These are phyloP conservation scores for Pipistrellus pipistrellus DNA, from an alignment of 2,797 vertebrate species.

Conservation along the genomic window DNA sequence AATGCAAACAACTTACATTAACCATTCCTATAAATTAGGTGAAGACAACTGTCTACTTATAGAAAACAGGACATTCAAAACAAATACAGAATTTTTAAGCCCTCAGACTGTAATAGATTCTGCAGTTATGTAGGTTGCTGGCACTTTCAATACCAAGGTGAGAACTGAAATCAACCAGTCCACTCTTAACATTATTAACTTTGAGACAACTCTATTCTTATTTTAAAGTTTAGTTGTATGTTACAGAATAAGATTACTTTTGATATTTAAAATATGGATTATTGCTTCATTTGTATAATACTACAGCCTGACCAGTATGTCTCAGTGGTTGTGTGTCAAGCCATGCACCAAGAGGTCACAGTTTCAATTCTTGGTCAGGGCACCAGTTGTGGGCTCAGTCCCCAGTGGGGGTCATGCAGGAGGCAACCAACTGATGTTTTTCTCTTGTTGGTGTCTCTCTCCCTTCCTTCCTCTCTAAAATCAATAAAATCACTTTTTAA, in stretches of 20 bases:
- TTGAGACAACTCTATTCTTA: background rate
- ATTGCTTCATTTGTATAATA: background rate
- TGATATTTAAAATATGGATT: background rate
- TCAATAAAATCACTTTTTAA: too few species aligned
- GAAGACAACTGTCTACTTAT: background rate
- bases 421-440: too few species aligned
- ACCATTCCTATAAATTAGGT: background rate
- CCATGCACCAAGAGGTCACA: too few species aligned
- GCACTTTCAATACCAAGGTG: background rate
- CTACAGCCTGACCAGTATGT: too few species aligned
- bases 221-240: background rate
- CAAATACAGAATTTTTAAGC: background rate
- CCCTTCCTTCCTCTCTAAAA: too few species aligned
- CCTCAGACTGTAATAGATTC: background rate
- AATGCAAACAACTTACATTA: background rate
- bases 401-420: too few species aligned
- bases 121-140: background rate
- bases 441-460: too few species aligned
- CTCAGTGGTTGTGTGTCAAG: too few species aligned
- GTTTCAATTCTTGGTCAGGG: too few species aligned
- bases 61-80: constrained; percentile 3
- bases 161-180: background rate
- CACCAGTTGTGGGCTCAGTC: too few species aligned
- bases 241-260: constrained; percentile 27
- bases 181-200: background rate